phyloP scores from a whole-genome alignment of 2,113 vertebrate species.

The Datnioides undecimradiatus region DNA sequence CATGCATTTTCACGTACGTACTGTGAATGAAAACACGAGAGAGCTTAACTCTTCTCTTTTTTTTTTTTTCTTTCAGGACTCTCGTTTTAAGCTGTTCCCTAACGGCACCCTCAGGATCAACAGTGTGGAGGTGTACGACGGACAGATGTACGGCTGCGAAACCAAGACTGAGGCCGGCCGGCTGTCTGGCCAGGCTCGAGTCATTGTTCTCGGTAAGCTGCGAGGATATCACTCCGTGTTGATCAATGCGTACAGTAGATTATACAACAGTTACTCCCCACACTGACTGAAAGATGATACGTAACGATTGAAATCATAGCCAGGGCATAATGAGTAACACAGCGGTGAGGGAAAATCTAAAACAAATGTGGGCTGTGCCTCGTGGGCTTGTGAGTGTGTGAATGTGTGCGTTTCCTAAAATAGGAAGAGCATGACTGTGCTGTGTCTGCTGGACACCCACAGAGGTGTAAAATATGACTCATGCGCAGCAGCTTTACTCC shows the following conservation, averaged over 20 bases:
- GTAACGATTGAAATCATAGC: neutral
- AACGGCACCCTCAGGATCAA: conserved; percentile 95
- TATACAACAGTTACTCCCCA: conserved; percentile 6
- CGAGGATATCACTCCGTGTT: neutral
- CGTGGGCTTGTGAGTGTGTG: conserved; percentile 18
- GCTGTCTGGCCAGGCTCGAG: conserved; percentile 88
- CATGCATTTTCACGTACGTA: neutral
- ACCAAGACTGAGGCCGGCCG: conserved; percentile 87
- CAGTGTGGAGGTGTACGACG: conserved; percentile 95
- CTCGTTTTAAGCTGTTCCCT: conserved; percentile 88
- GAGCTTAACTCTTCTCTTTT: neutral
- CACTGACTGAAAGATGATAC: neutral
- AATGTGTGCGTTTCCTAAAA: conserved; percentile 25
- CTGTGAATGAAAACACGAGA: no score
- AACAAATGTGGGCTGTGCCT: conserved; percentile 41
- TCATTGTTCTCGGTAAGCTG: conserved; percentile 90
- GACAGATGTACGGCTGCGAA: conserved; percentile 89
- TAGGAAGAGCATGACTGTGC: conserved; percentile 7
- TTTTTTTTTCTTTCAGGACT: conserved; percentile 82
- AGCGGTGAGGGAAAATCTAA: conserved; percentile 17
- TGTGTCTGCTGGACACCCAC: conserved; percentile 63
- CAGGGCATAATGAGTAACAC: conserved; percentile 2
- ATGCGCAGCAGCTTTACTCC: conserved; percentile 35
- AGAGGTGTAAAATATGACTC: conserved; percentile 58
- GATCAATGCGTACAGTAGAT: conserved; percentile 2